phyloP scores from a whole-genome alignment of 92 coral and sea anemone genomes.

The Porites lobata region DNA sequence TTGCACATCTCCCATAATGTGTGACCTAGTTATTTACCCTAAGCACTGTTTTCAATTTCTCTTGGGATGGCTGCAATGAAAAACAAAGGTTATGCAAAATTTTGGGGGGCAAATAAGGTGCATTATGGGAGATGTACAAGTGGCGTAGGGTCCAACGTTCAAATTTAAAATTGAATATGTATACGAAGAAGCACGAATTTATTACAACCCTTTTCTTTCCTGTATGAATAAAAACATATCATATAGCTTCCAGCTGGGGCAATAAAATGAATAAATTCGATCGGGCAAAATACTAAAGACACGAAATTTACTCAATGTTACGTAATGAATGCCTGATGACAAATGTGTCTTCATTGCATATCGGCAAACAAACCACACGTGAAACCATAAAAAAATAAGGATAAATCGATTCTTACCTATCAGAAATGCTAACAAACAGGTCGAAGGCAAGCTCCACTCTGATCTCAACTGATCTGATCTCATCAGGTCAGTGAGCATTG shows the following conservation, averaged over 20 bases:
- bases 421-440: constrained; percentile 5
- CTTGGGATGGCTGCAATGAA: too few relatives aligned
- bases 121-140: too few relatives aligned
- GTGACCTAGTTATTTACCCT: too few relatives aligned
- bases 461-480: too few relatives aligned
- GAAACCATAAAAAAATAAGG: neutral
- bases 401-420: neutral
- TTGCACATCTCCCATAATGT: too few relatives aligned
- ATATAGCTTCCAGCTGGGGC: neutral
- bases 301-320: neutral
- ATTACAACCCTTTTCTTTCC: neutral
- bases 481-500: neutral
- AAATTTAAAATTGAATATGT: too few relatives aligned
- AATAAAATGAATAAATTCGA: neutral
- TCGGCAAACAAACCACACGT: neutral
- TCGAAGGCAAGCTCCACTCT: constrained; percentile 1
- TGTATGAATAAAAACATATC: neutral
- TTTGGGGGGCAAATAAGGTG: too few relatives aligned
- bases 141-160: too few relatives aligned
- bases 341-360: neutral
- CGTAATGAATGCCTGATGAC: neutral
- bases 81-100: too few relatives aligned
- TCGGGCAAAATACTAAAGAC: too few relatives aligned
- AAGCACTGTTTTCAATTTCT: too few relatives aligned
- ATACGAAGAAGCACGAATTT: too few relatives aligned